Base-by-base conservation (phyloP, 2,888 invertebrate species). In the Phyllotreta striolata region DNA sequence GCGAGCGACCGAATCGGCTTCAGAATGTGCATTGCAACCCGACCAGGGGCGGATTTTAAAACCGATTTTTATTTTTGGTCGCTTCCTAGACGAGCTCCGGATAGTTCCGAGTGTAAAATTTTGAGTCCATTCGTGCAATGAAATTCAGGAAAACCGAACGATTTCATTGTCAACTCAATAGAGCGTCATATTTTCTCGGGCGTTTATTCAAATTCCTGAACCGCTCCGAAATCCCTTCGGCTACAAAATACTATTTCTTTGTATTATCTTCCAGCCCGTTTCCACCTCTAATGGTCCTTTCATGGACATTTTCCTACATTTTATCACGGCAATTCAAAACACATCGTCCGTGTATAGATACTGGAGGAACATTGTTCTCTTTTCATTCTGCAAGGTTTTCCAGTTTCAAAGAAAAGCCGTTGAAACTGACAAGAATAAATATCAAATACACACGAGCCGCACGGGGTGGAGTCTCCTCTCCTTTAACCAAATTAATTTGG, bases 261-360 rank as follows among this genome's bases (percentile, higher is more conserved):
- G 78, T 77, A 81, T 79, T 82, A 81, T 80, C 81, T 82, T 81
- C 81, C 81, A 75, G 76, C 62, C 80, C 80, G 80, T 82, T 81
- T 80, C 79, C 81, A 82, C 81, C 81, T 82, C 80, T 76, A 79
- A 81, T 78, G 79, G 77, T 76, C 76, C 77, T 74, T 73, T 78
- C 78, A 80, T 75, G 79, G 76, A 75, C 79, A 75, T 80, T 80
- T 70, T 76, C 76, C 76, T 76, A 78, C 80, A 77, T 80, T 81
- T 81, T 81, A 81, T 81, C 79, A 74, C 67, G 75, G 79, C 76
- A 77, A 80, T 81, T 81, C 79, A 78, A 79, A 79, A 75, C 79
- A 76, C 79, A 81, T 81, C 80, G 80, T 77, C 79, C 79, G 79
- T 81, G 79, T 74, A 79, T 76, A 79, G 79, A 79, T 78, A 79